Conservation (phyloP, 2,888 invertebrate genomes). For the Heliconius cydno region DNA sequence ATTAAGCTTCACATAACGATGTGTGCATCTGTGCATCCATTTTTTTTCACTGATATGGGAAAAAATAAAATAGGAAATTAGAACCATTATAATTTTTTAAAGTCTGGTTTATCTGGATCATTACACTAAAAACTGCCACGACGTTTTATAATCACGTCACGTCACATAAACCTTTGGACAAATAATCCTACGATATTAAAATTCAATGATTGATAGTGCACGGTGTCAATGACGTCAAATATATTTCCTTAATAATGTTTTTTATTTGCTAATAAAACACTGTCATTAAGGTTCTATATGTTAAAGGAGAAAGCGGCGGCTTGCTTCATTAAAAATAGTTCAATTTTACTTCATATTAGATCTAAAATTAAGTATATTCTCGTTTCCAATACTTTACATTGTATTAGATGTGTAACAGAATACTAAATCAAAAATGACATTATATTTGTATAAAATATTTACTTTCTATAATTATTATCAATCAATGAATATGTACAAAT, state of each 20-base stretch:
- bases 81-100: background rate
- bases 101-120: background rate
- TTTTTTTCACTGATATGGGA: slow-evolving; percentile 19
- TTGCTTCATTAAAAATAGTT: slow-evolving; percentile 47
- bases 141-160: slow-evolving; percentile 3
- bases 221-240: slow-evolving; percentile 26
- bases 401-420: slow-evolving; percentile 67
- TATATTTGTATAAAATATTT: slow-evolving; percentile 81
- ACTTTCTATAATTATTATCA: slow-evolving; percentile 78
- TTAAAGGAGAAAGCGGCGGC: slow-evolving; percentile 35
- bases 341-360: slow-evolving; percentile 44
- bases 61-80: background rate
- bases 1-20: slow-evolving; percentile 20
- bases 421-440: slow-evolving; percentile 76
- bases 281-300: slow-evolving; percentile 72
- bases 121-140: slow-evolving; percentile 16
- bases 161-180: background rate
- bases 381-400: slow-evolving; percentile 67
- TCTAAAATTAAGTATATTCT: slow-evolving; percentile 51
- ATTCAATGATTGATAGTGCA: slow-evolving; percentile 2
- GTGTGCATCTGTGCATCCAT: background rate
- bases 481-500: slow-evolving; percentile 80
- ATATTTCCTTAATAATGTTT: slow-evolving; percentile 78
- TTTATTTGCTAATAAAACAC: slow-evolving; percentile 77
- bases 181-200: background rate